These are phyloP conservation scores for Amblyjoppa fuscipennis DNA, from an alignment of 2,888 invertebrate species.

Conservation along the genomic window DNA sequence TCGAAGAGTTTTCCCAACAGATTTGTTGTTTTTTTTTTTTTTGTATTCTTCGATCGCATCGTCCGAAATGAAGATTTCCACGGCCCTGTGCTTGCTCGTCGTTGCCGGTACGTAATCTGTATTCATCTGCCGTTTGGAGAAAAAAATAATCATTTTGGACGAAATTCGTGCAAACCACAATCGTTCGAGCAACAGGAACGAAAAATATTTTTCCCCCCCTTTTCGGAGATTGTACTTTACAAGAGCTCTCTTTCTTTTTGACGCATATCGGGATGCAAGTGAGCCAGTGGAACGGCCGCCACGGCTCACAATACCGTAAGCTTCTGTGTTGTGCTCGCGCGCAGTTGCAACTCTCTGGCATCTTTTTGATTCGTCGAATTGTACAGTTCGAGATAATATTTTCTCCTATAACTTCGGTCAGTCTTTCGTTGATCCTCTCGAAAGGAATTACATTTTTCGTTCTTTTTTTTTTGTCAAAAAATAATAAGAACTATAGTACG, in stretches of 20 bases:
- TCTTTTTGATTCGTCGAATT: conserved; percentile 9
- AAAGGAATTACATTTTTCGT: background rate
- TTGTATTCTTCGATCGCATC: conserved; percentile 5
- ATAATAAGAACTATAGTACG: background rate
- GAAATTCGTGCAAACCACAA: background rate
- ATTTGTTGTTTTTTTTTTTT: conserved; percentile 16
- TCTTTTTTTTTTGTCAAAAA: background rate
- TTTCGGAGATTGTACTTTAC: background rate
- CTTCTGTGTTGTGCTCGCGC: conserved; percentile 24
- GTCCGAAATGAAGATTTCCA: conserved; percentile 80
- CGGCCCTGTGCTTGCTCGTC: conserved; percentile 80
- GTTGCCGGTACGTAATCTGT: conserved; percentile 80
- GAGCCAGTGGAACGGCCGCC: conserved; percentile 53
- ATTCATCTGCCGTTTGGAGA: background rate
- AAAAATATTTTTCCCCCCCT: background rate
- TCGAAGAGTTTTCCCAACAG: background rate
- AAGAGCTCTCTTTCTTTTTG: conserved; percentile 20
- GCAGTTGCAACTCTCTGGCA: conserved; percentile 35
- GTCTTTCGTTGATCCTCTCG: background rate
- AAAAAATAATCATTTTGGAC: background rate
- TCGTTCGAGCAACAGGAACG: background rate
- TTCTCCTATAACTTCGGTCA: background rate
- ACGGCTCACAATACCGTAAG: conserved; percentile 59
- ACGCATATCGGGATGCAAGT: conserved; percentile 49
- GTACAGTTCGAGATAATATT: background rate